Base-by-base conservation (phyloP, 2,888 invertebrate genomes). In the Ochropleura leucogaster region DNA sequence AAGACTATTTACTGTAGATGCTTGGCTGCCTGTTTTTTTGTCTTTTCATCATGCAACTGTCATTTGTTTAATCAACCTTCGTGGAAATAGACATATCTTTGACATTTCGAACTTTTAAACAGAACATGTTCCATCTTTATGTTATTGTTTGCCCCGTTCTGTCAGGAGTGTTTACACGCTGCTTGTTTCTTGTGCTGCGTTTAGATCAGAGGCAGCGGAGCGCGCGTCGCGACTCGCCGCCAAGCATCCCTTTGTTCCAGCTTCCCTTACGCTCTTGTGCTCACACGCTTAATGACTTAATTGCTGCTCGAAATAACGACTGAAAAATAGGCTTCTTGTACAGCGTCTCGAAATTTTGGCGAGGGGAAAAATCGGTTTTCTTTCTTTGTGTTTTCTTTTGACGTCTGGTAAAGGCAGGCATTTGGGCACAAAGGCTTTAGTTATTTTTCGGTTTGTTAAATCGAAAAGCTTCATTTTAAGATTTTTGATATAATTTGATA, bases 261-360 rank as follows among this genome's bases (percentile, higher is more conserved):
- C 77, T 51, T 74, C 57, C 63, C 65, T 70, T 63, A 75, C 68
- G 67, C 78, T 69, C 85, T 82, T 64, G 49, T 82, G 77, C 85
- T 70, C 77, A 80, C 79, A 68, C 68, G 63, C 64, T 72, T 82
- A 87, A 82, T 87, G 83, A 80, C 87, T 85, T 87, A 83, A 87
- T 87, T 82, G 85, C 78, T 84, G 70, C 79, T 85, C 77, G 73
- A 80, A 80, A 83, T 86, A 82, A 85, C 74, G 77, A 79, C 65
- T 65, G 72, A 59, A 79, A 84, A 78, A 80, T 76, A 68, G 74
- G 72, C 66, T 69, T 63, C 67, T 84, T 75, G 65, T 66, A 68
- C 57, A 40, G 44, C 53, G 64, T 64, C 79, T 68, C 59, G 67
- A 49, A 60, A 68, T 72, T 83, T 68, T 65, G 49, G 44, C 14